Base-by-base conservation (phyloP, 2,888 invertebrate genomes). In the Euclidia mi region DNA sequence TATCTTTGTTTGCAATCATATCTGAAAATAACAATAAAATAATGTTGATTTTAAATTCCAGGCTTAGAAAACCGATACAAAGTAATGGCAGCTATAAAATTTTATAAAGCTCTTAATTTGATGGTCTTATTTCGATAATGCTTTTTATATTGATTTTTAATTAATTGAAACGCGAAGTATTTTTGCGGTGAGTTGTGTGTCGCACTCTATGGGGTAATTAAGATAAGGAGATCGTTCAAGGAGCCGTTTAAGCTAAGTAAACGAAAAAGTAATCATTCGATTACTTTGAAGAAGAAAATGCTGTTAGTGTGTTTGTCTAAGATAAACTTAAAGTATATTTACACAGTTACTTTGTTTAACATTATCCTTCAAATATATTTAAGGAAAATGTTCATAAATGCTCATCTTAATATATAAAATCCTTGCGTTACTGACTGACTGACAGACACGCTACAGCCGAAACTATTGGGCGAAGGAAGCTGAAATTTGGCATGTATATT, bases 61-160 rank as follows among this genome's bases (percentile, higher is more conserved):
- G 20, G 6, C n/a, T n/a, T n/a, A 3, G 4, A 25, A 25, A 25
- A 25, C 20, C 20, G 20, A 25, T 25, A 25, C 20, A 25, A 25
- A 65, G 42, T 48, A 69, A 58, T 48, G 46, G 29, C 48, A 20
- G 49, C 14, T 35, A 56, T 56, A 44, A 56, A 52, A 38, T 47
- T 69, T 60, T 59, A 65, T 51, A 48, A 53, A 37, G 38, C 45
- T 45, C 46, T 51, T 60, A 60, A 70, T 43, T 60, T 51, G 45
- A 60, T 55, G 15, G 57, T 57, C 31, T 28, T 51, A 58, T 51
- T 46, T 25, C 44, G 7, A 55, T 65, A 70, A 70, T 55, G 51
- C 6, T 61, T 61, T 61, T 55, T 65, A 55, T 58, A 66, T 71
- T 51, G 68, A 67, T 63, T 63, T 67, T 59, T 62, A 69, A 62